Evolutionary conservation across 2,113 vertebrate species (phyloP), one percentile per base, ranked within the genome.

Genomic region (Triplophysa siluroides): DNA sequence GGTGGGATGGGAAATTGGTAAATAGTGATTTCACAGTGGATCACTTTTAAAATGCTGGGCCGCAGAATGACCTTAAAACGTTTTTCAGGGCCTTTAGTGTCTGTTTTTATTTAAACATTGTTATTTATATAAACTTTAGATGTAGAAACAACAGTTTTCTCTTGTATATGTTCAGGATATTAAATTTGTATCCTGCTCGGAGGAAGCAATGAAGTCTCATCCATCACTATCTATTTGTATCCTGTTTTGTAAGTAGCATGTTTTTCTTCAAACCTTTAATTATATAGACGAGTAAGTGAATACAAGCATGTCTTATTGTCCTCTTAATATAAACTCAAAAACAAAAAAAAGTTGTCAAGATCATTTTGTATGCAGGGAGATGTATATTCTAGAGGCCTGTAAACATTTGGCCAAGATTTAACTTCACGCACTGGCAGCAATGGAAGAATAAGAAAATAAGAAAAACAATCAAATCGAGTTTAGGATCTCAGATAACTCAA

Each of bases 141-240:
- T 58, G 19, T 14, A 23, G 4, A 18, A 21, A 18, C 16, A 50
- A 16, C 11, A 16, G 63, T 76, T 50, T 75, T 47, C 24, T 33
- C 13, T 16, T 14, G 50, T 43, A 64, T 13, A 4, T 54, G 19
- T 54, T 65, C 13, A 66, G 24, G 2, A 65, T 12, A 6, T 38
- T 56, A 2, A n/a, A 58, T 52, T 52, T 63, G 43, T 10, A 33
- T 14, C 10, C 41, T 50, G 8, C 8, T 43, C 0, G 47, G 24
- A 65, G 33, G 74, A 77, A 43, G 62, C 45, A 54, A 77, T 77
- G 75, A 65, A 21, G 61, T 66, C 19, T 21, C 16, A 29, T 75
- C 41, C 41, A 2, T 77, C 45, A 38, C 3, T 18, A 5, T 43
- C 43, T 33, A 43, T 45, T 54, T 66, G 75, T 65, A n/a, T 63